Base-by-base conservation (phyloP, 2,888 invertebrate species). In the Calliopum simillimum region DNA sequence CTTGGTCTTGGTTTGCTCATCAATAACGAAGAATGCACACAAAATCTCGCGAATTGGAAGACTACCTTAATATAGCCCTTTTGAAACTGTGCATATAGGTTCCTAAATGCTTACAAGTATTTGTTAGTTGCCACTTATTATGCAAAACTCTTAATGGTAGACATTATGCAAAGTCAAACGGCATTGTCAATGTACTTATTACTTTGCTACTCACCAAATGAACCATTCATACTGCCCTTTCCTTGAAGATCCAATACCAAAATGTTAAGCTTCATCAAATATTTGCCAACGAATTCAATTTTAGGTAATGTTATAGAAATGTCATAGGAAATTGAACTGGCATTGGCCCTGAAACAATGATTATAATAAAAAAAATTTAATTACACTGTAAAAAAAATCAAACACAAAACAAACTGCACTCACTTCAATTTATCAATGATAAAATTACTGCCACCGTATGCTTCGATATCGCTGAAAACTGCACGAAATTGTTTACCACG, bases 371-470 rank as follows among this genome's bases (percentile, higher is more conserved):
- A 68, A 63, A 19, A 47, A 67, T 23, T 58, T 53, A 6, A 33
- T 33, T 33, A 49, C 51, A 16, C 19, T 16, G 19, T 49, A 49
- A 49, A n/a, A n/a, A 46, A 14, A 14, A 11, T 46, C 46, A 13
- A 13, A n/a, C n/a, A n/a, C n/a, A n/a, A n/a, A 49, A 49, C 8
- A 2, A 16, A 41, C 19, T 16, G 5, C 58, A 76, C 79, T 73
- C 76, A 86, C 86, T 79, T 79, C 25, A 86, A 75, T 66, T 84
- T 83, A 70, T 86, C 84, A 33, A 86, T 85, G n/a, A 80, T 77
- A 68, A 86, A 86, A 73, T 84, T 81, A 69, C 86, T 86, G 56
- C 86, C 86, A 4, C 86, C 86, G 0, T 71, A 78, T 0, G 85
- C 86, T 69, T 80, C 71, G 23, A 86, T 79, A 6, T 85, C 81